Conservation (phyloP, 2,113 vertebrate genomes). For the Mandrillus leucophaeus region DNA sequence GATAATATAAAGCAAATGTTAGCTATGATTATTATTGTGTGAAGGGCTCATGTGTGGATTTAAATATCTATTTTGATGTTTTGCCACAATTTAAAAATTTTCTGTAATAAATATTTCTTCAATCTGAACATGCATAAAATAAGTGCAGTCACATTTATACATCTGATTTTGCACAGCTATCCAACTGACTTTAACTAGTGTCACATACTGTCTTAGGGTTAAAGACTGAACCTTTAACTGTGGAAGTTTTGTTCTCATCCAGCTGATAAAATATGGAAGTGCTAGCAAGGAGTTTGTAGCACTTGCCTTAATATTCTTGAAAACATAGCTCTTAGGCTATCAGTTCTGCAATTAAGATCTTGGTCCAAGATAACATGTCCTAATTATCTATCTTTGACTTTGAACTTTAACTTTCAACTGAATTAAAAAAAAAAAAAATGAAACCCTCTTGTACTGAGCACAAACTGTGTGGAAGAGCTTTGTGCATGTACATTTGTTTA, state of each 20-base stretch:
- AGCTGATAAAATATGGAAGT: background rate
- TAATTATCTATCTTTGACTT: background rate
- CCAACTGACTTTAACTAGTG: background rate
- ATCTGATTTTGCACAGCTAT: background rate
- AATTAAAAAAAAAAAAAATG: background rate
- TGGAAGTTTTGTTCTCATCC: background rate
- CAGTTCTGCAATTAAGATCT: background rate
- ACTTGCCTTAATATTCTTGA: background rate
- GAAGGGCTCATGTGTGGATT: background rate
- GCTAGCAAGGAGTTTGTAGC: background rate
- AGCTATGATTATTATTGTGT: background rate
- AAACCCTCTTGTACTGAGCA: background rate
- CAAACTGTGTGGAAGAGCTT: background rate
- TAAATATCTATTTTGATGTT: background rate
- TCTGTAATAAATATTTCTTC: background rate
- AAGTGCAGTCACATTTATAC: background rate
- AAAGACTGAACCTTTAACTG: background rate
- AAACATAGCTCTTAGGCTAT: background rate
- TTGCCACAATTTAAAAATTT: background rate
- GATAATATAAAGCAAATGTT: background rate
- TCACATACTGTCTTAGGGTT: background rate
- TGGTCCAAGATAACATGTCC: background rate
- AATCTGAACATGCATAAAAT: background rate
- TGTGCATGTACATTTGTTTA: background rate
- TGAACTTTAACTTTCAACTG: background rate